These are phyloP conservation scores for Craseonycteris thonglongyai DNA, from an alignment of 2,113 vertebrate genomes.

Conservation along the genomic window DNA sequence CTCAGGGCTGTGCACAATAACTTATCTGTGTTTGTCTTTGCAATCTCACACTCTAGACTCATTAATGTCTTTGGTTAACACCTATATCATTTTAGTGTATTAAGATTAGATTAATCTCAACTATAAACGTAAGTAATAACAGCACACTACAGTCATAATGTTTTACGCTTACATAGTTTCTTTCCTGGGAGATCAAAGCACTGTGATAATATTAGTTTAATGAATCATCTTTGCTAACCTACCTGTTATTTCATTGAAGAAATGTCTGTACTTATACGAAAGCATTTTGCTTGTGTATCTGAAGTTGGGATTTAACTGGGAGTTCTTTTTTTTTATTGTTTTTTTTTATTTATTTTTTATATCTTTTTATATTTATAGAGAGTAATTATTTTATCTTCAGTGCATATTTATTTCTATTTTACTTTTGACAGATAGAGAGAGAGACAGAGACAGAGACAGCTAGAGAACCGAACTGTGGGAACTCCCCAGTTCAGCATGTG, in stretches of 20 bases:
- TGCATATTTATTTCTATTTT: too few species aligned
- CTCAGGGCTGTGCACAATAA: background rate
- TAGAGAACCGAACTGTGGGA: too few species aligned
- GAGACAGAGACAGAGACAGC: too few species aligned
- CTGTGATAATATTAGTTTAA: background rate
- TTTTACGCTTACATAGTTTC: background rate
- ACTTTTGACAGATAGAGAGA: too few species aligned
- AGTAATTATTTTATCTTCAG: too few species aligned
- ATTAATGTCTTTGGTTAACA: background rate
- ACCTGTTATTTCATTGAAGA: background rate
- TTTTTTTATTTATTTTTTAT: too few species aligned
- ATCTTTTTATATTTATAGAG: too few species aligned
- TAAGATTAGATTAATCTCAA: background rate
- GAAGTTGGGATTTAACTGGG: background rate
- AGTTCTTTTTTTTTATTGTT: too few species aligned
- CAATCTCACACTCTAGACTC: background rate
- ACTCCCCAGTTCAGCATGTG: too few species aligned
- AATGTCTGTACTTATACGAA: background rate
- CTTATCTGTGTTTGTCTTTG: background rate
- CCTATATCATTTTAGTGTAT: background rate
- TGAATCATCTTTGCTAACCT: background rate
- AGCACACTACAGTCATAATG: background rate
- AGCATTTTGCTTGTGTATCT: background rate
- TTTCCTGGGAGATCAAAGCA: constrained; percentile 22
- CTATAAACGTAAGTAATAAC: constrained; percentile 24